These are phyloP conservation scores for Lasioglossum albipes DNA, from an alignment of 1,140 invertebrate genomes.

Conservation along the genomic window DNA sequence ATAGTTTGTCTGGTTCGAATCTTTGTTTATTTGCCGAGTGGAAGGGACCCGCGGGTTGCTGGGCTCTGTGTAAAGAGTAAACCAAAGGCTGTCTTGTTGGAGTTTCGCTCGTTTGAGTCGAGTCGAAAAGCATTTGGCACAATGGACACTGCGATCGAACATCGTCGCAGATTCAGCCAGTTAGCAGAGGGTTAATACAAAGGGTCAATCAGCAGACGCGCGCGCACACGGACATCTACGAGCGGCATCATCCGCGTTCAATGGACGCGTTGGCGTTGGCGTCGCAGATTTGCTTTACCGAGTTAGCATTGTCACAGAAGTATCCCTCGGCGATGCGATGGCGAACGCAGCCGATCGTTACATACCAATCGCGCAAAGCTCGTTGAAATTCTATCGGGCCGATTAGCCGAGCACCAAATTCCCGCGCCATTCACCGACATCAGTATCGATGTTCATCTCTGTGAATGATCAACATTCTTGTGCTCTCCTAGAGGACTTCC, in stretches of 20 bases:
- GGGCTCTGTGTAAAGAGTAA: no score
- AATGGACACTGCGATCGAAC: constrained; percentile 50
- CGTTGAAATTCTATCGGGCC: constrained; percentile 50
- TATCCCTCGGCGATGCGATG: constrained; percentile 17
- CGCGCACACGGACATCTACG: constrained; percentile 17
- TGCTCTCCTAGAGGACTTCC: not conserved
- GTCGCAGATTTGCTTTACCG: not conserved
- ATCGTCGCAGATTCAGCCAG: constrained; percentile 53
- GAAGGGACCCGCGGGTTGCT: no score
- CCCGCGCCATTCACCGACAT: not conserved
- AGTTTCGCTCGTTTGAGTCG: not conserved
- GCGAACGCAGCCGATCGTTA: constrained; percentile 14
- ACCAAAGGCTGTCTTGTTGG: not conserved
- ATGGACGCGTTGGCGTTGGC: not conserved
- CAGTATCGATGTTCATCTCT: not conserved
- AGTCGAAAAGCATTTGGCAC: not conserved
- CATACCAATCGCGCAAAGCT: not conserved
- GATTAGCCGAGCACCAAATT: constrained; percentile 45
- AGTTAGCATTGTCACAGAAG: constrained; percentile 42
- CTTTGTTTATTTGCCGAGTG: no score
- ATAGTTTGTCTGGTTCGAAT: no score
- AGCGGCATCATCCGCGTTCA: not conserved
- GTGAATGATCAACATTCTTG: no score
- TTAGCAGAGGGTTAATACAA: constrained; percentile 60
- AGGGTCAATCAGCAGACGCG: constrained; percentile 58